Percentiles rank a stretch among this genome's conserved stretches.
These are phyloP conservation scores for Oopsacas minuta DNA, from an alignment of 37 sponge, comb jelly and placozoan species.

Conservation along the genomic window DNA sequence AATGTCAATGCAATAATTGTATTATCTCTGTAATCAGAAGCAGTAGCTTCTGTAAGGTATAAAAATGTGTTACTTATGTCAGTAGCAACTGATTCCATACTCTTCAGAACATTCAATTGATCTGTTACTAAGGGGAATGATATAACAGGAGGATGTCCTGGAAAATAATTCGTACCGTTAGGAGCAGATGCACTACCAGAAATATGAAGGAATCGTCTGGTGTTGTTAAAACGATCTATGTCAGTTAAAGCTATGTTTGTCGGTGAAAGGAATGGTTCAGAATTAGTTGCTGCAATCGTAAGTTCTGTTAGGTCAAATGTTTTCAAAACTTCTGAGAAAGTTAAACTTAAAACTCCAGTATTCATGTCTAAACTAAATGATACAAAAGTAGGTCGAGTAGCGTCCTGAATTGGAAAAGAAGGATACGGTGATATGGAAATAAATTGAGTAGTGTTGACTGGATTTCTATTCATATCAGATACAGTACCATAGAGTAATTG, in stretches of 20 bases:
- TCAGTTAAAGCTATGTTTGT: not conserved
- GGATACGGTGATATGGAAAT: not conserved
- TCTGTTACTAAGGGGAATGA: conserved; percentile 31
- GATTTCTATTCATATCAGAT: conserved; percentile 42
- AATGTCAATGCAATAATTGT: conserved; percentile 4
- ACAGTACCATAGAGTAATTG: conserved; percentile 30
- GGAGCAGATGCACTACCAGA: conserved; percentile 22
- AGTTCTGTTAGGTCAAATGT: not conserved
- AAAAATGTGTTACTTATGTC: conserved; percentile 49
- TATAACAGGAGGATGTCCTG: conserved; percentile 66
- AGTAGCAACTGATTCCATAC: conserved; percentile 66
- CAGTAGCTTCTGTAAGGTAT: conserved; percentile 24
- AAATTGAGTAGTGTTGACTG: conserved; percentile 18
- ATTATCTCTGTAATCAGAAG: conserved; percentile 33
- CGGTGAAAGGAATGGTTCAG: not conserved
- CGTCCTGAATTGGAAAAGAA: conserved; percentile 28
- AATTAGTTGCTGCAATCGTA: not conserved
- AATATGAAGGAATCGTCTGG: conserved; percentile 21
- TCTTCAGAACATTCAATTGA: conserved; percentile 71
- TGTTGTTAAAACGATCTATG: not conserved
- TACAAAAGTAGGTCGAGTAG: conserved; percentile 45
- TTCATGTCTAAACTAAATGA: conserved; percentile 65
- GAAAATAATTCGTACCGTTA: conserved; percentile 31
- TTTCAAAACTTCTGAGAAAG: conserved; percentile 62
- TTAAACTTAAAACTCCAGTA: conserved; percentile 47